Conservation (phyloP, 1,140 invertebrate species). For the Tyrophagus putrescentiae region DNA sequence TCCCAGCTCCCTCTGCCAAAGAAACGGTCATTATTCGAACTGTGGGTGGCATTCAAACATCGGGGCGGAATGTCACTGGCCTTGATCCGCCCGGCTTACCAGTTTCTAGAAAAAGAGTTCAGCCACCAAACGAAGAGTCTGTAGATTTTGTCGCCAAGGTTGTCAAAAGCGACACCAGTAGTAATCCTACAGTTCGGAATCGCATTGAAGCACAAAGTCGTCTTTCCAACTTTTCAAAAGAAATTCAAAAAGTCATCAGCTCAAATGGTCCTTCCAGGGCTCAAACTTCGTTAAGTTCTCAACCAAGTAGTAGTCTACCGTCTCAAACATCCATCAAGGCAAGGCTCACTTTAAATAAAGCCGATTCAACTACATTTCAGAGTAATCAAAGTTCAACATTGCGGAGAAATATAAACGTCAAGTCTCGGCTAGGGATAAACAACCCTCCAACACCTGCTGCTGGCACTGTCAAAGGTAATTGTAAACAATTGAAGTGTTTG, state of each 20-base stretch:
- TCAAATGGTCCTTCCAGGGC: background rate
- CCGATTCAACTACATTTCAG: slow-evolving; percentile 5
- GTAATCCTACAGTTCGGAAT: background rate
- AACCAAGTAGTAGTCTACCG: background rate
- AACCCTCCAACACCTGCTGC: background rate
- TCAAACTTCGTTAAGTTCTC: background rate
- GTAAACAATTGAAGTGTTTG: background rate
- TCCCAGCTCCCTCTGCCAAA: too few species aligned
- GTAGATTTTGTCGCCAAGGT: background rate
- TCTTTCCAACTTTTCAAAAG: background rate
- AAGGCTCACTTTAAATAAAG: background rate
- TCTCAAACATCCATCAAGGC: background rate
- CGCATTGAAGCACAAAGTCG: slow-evolving; percentile 8
- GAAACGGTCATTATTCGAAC: too few species aligned
- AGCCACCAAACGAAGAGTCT: background rate
- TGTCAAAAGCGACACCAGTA: background rate
- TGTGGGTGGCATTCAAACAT: too few species aligned
- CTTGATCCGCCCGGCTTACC: background rate
- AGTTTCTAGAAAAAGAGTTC: background rate
- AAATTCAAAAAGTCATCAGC: slow-evolving; percentile 5
- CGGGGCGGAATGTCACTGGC: slow-evolving; percentile 10
- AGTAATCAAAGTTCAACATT: background rate
- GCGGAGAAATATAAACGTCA: background rate
- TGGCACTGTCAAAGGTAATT: slow-evolving; percentile 5
- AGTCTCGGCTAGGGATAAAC: background rate